These are phyloP conservation scores for Conger conger DNA, from an alignment of 2,113 vertebrate species.

Conservation along the genomic window DNA sequence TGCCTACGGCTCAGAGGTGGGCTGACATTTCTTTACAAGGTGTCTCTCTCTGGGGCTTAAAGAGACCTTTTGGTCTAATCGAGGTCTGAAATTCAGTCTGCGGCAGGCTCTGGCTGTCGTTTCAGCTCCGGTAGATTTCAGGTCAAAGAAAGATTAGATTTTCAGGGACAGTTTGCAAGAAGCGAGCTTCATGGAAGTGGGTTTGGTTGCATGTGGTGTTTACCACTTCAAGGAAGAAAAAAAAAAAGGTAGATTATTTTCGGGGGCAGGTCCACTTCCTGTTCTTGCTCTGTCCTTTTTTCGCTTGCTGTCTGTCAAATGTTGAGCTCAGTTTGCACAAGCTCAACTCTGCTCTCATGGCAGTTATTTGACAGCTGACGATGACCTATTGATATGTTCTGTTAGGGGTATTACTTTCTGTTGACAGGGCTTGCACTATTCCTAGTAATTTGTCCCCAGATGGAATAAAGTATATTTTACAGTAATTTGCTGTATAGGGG, in stretches of 20 bases:
- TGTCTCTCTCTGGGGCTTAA: neutral
- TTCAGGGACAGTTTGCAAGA: neutral
- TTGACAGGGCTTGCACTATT: neutral
- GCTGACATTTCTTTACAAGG: neutral
- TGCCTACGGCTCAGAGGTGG: conserved; percentile 14
- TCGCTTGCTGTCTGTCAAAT: neutral
- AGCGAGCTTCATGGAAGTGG: neutral
- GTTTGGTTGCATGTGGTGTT: neutral
- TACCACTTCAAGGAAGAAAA: neutral
- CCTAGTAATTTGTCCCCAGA: neutral
- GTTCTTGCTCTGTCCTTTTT: neutral
- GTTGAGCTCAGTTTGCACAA: neutral
- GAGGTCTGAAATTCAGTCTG: neutral
- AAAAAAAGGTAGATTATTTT: neutral
- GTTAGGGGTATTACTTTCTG: neutral
- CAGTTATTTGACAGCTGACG: neutral
- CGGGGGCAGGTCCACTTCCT: neutral
- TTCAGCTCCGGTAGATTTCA: no score
- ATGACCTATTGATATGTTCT: neutral
- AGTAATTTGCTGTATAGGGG: neutral
- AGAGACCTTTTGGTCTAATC: neutral
- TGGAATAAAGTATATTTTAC: neutral
- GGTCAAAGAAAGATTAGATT: no score
- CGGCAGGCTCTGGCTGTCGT: no score
- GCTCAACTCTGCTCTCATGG: neutral